Conservation (phyloP, 2,113 vertebrate genomes). For the Sinocyclocheilus grahami region DNA sequence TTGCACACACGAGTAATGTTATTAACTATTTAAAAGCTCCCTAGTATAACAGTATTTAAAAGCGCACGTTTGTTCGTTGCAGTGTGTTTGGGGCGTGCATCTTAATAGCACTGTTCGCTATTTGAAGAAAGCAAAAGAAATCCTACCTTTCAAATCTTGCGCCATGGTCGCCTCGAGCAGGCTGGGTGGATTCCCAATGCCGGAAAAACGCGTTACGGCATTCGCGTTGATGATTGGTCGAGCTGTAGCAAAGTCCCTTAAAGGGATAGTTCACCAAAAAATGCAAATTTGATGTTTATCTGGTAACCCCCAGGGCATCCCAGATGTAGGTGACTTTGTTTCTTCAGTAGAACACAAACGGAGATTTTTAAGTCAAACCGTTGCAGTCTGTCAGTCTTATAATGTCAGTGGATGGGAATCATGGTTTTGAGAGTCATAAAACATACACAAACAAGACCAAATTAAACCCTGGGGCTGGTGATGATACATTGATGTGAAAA, state of each 20-base stretch:
- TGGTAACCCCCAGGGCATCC: too few relatives aligned
- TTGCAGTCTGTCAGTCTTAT: too few relatives aligned
- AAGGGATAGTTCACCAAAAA: too few relatives aligned
- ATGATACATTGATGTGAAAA: too few relatives aligned
- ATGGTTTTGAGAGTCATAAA: too few relatives aligned
- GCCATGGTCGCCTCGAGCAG: conserved; percentile 70
- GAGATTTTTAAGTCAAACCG: too few relatives aligned
- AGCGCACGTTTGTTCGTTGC: neutral
- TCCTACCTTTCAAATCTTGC: conserved; percentile 75
- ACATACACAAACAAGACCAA: too few relatives aligned
- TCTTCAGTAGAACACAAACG: too few relatives aligned
- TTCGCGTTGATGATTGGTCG: conserved; percentile 62
- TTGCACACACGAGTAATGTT: neutral
- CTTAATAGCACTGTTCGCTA: neutral
- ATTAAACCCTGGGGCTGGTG: too few relatives aligned
- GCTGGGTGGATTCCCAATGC: conserved; percentile 55
- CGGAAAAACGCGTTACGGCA: neutral
- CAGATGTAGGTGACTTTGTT: too few relatives aligned
- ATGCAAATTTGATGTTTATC: too few relatives aligned
- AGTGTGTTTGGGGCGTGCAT: neutral
- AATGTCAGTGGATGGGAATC: too few relatives aligned
- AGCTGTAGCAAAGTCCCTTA: conserved; percentile 4
- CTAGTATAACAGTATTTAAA: neutral
- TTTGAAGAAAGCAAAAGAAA: neutral
- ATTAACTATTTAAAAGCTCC: neutral